These are phyloP conservation scores for Cyprinodon diabolis DNA, from an alignment of 2,797 vertebrate genomes.

Conservation along the genomic window DNA sequence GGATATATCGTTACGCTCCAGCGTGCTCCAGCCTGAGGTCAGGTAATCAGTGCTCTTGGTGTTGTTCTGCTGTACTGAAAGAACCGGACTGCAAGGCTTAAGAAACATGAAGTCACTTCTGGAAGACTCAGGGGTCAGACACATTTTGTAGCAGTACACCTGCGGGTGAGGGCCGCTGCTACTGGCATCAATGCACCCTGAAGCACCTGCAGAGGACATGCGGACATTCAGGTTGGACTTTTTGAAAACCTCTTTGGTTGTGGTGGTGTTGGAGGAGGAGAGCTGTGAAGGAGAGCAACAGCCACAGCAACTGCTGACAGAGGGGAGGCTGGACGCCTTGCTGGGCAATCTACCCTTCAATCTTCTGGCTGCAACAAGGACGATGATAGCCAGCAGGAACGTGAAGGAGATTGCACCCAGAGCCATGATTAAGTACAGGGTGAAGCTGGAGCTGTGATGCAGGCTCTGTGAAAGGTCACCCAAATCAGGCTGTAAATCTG, in stretches of 20 bases:
- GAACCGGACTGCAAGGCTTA: slow-evolving; percentile 83
- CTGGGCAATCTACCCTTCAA: slow-evolving; percentile 71
- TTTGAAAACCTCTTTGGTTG: slow-evolving; percentile 76
- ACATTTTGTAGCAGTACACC: slow-evolving; percentile 90
- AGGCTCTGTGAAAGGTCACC: slow-evolving; percentile 82
- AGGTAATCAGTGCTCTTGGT: slow-evolving; percentile 77
- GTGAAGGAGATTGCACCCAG: slow-evolving; percentile 87
- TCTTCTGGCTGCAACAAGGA: slow-evolving; percentile 84
- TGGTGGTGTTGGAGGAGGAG: slow-evolving; percentile 20
- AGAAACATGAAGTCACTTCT: slow-evolving; percentile 93
- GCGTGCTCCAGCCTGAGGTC: slow-evolving; percentile 72
- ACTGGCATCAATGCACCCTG: slow-evolving; percentile 67
- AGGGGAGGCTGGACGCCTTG: slow-evolving; percentile 64
- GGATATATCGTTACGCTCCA: slow-evolving; percentile 56
- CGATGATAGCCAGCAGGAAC: slow-evolving; percentile 88
- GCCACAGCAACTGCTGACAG: slow-evolving; percentile 53
- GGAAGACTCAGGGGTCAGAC: slow-evolving; percentile 86
- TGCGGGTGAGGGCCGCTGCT: slow-evolving; percentile 70
- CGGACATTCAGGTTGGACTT: slow-evolving; percentile 81
- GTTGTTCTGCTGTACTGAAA: slow-evolving; percentile 79
- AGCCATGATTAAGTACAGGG: slow-evolving; percentile 88
- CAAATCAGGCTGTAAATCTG: slow-evolving; percentile 83
- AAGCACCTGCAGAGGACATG: slow-evolving; percentile 60
- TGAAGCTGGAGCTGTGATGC: slow-evolving; percentile 78
- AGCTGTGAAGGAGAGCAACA: slow-evolving; percentile 69